Evolutionary conservation across 2,888 invertebrate genomes (phyloP), one percentile per base, ranked within the genome.

Genomic region (Parnassius glacialis): DNA sequence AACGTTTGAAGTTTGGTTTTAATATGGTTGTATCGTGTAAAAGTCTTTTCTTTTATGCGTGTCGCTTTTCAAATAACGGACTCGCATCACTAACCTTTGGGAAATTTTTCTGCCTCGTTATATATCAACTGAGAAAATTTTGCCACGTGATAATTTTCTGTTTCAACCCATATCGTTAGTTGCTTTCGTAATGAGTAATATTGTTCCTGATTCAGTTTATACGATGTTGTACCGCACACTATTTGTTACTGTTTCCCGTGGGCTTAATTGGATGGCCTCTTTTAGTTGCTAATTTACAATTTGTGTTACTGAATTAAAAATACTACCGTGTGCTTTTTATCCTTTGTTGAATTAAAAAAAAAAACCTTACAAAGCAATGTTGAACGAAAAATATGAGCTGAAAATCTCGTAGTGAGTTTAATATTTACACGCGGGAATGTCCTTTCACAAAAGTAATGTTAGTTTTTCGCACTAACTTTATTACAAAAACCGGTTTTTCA

Each of bases 231-330:
- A 54, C 41, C 43, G 43, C 34, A 52, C 41, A 20, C 25, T 53
- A 47, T 52, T 41, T 52, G 16, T 20, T 12, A 7, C 10, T 34
- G 44, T 51, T 52, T 45, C 20, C 20, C 16, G 25, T 45, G 43
- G 16, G 45, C 43, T 44, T 59, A 59, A 59, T 54, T 59, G 59
- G 59, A 59, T 59, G 48, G 53, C 48, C 53, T 16, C 52, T 47
- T 54, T 53, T 10, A 47, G 47, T 53, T 59, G 52, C 45, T 52
- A 45, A 52, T 59, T 45, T 47, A 11, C 59, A 52, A 34, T 59
- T 59, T 45, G 16, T 52, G 25, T 52, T n/a, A 45, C 44, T 52
- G 52, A 52, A 59, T 52, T 41, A 59, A 52, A 59, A 59, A 52
- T 45, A 45, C 10, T 25, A 12, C 13, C 25, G 41, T 20, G 7